Evolutionary conservation across 2,113 vertebrate species (phyloP).

Genomic region (Menura novaehollandiae): DNA sequence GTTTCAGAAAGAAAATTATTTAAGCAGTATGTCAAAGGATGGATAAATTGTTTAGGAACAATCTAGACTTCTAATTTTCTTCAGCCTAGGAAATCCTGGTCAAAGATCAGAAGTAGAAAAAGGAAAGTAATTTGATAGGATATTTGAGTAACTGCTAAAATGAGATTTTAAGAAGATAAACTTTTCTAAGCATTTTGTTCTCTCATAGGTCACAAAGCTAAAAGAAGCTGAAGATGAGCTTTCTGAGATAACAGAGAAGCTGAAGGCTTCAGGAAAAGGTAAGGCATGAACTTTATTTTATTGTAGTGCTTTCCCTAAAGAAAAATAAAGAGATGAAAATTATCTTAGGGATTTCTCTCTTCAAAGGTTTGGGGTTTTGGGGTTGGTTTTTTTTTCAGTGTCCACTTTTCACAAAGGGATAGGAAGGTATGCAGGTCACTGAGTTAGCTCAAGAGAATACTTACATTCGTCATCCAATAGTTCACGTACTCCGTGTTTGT

Average conservation of each 20-base stretch:
- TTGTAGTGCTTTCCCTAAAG: not conserved
- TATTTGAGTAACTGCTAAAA: not conserved
- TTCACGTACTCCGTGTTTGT: not conserved
- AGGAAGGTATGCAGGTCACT: not conserved
- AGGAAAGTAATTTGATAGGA: not conserved
- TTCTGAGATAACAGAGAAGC: constrained; percentile 82
- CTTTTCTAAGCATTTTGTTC: not conserved
- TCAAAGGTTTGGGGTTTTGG: not conserved
- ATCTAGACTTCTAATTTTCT: not conserved
- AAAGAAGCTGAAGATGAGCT: constrained; percentile 86
- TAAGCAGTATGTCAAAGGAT: not conserved
- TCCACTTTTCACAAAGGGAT: not conserved
- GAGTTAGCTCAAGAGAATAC: not conserved
- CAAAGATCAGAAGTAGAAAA: not conserved
- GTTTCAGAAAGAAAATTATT: not conserved
- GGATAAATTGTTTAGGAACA: not conserved
- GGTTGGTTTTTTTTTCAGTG: not conserved
- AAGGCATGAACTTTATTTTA: constrained; percentile 22
- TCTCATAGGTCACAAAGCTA: constrained; percentile 83
- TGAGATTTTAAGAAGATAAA: not conserved
- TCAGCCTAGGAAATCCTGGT: not conserved
- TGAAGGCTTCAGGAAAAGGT: constrained; percentile 83
- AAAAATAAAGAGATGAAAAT: not conserved
- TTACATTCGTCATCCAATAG: not conserved
- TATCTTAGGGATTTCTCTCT: not conserved